Percentiles rank a stretch among this genome's conserved stretches.
Conservation (phyloP, 2,113 vertebrate genomes). For the Mormyrus iriodes region DNA sequence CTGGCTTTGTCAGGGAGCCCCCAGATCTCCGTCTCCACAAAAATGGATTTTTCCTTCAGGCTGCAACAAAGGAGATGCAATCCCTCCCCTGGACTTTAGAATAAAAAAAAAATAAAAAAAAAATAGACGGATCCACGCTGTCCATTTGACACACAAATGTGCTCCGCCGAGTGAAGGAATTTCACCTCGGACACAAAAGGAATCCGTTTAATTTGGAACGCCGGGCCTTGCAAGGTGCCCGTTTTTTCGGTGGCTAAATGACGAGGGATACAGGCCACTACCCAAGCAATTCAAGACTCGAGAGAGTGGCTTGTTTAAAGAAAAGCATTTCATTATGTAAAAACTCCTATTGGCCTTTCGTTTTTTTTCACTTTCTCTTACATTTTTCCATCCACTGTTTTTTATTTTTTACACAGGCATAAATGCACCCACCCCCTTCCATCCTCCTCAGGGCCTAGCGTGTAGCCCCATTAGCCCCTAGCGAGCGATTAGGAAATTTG, state of each 20-base stretch:
- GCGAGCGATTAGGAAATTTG: conserved; percentile 1
- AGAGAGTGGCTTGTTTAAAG: conserved; percentile 5
- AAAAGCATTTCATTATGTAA: conserved; percentile 12
- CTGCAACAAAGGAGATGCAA: conserved; percentile 56
- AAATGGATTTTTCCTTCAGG: conserved; percentile 61
- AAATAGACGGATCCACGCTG: conserved; percentile 43
- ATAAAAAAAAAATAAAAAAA: conserved; percentile 54
- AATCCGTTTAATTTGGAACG: conserved; percentile 10
- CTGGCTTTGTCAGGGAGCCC: conserved; percentile 47
- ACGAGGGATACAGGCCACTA: neutral
- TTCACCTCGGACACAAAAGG: conserved; percentile 44
- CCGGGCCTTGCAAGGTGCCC: neutral
- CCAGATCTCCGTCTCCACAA: conserved; percentile 60
- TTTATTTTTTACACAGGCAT: neutral
- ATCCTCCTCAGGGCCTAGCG: neutral
- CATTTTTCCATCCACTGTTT: neutral
- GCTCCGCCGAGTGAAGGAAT: conserved; percentile 39
- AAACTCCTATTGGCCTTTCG: neutral
- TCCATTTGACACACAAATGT: conserved; percentile 30
- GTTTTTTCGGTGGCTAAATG: neutral
- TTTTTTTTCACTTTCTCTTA: neutral
- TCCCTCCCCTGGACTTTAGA: conserved; percentile 48
- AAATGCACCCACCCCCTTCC: neutral
- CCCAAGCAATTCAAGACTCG: conserved; percentile 9
- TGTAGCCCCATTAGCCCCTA: neutral